These are phyloP conservation scores for Ennomos erosarius DNA, from an alignment of 2,888 invertebrate genomes.

Conservation along the genomic window DNA sequence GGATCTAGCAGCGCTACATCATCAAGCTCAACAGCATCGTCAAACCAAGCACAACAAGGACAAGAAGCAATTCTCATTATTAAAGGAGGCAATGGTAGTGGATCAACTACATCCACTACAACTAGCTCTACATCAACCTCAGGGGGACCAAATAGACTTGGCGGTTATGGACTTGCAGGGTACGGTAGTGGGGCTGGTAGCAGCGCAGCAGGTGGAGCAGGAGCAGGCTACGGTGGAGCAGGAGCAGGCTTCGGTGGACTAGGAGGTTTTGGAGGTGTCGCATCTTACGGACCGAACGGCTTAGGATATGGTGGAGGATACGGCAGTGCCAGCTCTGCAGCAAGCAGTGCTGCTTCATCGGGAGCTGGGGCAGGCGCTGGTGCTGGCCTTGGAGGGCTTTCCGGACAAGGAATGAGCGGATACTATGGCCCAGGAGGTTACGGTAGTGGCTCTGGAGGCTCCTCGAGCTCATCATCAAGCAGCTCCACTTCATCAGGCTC, in stretches of 20 bases:
- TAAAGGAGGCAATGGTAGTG: background rate
- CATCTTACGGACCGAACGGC: constrained; percentile 2
- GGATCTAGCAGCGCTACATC: no score
- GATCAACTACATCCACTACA: constrained; percentile 9
- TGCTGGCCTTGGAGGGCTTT: no score
- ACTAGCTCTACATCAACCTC: constrained; percentile 19
- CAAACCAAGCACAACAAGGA: no score
- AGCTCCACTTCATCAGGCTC: no score
- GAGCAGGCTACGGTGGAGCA: background rate
- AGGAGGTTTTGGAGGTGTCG: no score
- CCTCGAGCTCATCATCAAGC: no score
- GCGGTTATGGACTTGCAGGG: constrained; percentile 20
- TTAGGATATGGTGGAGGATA: background rate
- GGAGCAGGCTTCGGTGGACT: background rate
- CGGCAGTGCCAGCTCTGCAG: constrained; percentile 15
- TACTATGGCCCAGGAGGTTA: no score
- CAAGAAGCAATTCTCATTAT: no score
- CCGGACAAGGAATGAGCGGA: no score
- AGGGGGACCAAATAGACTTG: constrained; percentile 14
- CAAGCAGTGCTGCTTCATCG: constrained; percentile 16
- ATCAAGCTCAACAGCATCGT: no score
- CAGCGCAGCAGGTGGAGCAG: constrained; percentile 2
- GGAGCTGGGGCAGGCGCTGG: constrained; percentile 10
- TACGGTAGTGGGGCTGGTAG: constrained; percentile 8
- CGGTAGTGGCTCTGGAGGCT: no score